These are phyloP conservation scores for Zaprionus ornatus DNA, from an alignment of 1,140 invertebrate genomes.

Conservation along the genomic window DNA sequence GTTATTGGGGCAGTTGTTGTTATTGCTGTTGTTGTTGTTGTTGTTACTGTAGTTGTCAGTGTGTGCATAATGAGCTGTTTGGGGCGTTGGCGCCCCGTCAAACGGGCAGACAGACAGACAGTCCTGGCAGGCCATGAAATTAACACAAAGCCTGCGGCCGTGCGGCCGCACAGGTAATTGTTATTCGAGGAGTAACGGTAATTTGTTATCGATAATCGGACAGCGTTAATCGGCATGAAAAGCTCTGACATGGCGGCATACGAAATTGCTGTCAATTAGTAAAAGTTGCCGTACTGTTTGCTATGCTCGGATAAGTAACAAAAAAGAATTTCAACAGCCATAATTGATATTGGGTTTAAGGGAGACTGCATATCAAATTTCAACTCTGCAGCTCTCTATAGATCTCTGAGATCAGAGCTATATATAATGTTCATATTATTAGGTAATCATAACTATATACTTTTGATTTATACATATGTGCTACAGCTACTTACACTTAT, in stretches of 20 bases:
- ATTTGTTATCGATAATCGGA: constrained; percentile 26
- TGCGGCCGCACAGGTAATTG: constrained; percentile 38
- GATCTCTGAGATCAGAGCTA: too few species aligned
- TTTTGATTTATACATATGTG: too few species aligned
- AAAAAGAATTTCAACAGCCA: too few species aligned
- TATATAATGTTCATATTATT: too few species aligned
- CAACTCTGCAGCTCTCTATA: too few species aligned
- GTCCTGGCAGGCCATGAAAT: constrained; percentile 37
- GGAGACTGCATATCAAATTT: too few species aligned
- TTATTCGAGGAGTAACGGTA: constrained; percentile 33
- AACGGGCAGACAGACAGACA: constrained; percentile 18
- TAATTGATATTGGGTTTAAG: too few species aligned
- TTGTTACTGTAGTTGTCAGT: constrained; percentile 15
- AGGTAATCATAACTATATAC: too few species aligned
- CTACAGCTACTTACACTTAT: too few species aligned
- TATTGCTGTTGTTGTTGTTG: constrained; percentile 13
- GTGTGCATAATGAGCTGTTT: constrained; percentile 59
- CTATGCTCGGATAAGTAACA: too few species aligned
- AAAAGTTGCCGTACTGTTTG: not conserved
- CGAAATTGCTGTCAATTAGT: constrained; percentile 1
- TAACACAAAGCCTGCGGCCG: constrained; percentile 29
- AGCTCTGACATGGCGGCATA: not conserved
- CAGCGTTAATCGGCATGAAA: constrained; percentile 18
- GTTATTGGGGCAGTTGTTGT: constrained; percentile 13
- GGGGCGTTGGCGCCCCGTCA: constrained; percentile 30